Base-by-base conservation (phyloP, 1,140 invertebrate genomes). In the Bombus affinis region DNA sequence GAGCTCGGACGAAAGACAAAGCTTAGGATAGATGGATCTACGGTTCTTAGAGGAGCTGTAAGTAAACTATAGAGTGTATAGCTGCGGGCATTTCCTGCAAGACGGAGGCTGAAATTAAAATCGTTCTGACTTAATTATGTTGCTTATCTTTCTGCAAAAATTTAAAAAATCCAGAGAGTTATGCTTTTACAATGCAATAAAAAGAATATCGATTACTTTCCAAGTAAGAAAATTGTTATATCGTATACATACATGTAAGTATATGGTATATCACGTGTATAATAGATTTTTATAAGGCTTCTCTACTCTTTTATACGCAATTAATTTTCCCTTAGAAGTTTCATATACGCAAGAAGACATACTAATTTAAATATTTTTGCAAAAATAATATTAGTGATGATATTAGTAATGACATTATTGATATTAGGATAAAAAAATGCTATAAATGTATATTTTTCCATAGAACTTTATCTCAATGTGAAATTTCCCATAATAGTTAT, bases 1-100 rank as follows among this genome's bases (percentile, higher is more conserved):
- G 37, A 59, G 28, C 8, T n/a, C 13, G 35, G 15, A n/a, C 75
- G 53, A 77, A 39, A 77, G 75, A 77, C 75, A 77, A 77, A 77
- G 75, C 75, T 77, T n/a, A 62, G 25, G 25, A 77, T 39, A 57
- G 53, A 77, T 39, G 37, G 53, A 77, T 62, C 75, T 25, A 39
- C 75, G 9, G 37, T 59, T 39, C 75, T 77, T 77, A 62, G 75
- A 42, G 25, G 25, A n/a, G 35, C 57, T 77, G 25, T 77, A 32
- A 62, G 75, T 62, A 77, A 77, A 62, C 53, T 77, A 39, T 10
- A 37, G 37, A 13, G 25, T 39, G 53, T 76, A 37, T 28, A 37
- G 25, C 35, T 10, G 35, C 53, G 57, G 53, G 53, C 75, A 25
- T 62, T 77, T 59, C 37, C 57, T 39, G 25, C 75, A 28, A 77